Evolutionary conservation across 2,797 vertebrate species (phyloP), one percentile per base, ranked within the genome.

Genomic region (Harpagifer antarcticus): DNA sequence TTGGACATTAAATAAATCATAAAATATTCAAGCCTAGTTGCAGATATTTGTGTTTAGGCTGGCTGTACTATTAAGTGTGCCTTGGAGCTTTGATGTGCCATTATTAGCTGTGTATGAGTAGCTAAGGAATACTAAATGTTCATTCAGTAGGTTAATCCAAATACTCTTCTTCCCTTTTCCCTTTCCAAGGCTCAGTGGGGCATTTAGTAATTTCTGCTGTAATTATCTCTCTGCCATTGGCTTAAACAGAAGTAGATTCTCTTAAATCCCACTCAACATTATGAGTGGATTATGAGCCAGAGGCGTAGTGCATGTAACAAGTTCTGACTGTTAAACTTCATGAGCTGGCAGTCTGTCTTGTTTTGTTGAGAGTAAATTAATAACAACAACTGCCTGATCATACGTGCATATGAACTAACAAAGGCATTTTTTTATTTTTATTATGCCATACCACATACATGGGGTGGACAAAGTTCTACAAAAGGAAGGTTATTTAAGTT

Each of bases 211-310:
- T 90, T 90, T 88, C 83, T 76, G 82, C 83, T 80, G 77, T 91
- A 88, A 92, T 91, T 91, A 91, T 89, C 73, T 54, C 73, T 86
- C 82, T 83, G 55, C 77, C 64, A 72, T 85, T 90, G 83, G 84
- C 81, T 88, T 59, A 76, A 81, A 90, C 75, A 84, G 78, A 84
- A 77, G 86, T 76, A 86, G 78, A 90, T 89, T 90, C 74, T 78
- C 59, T 87, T 88, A 88, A 91, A 90, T 87, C 88, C 90, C 74
- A 70, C 85, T 91, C 85, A 88, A 78, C 73, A 82, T 85, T 85
- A 83, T 67, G 82, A 91, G 81, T 83, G 84, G 84, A 91, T 93
- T 90, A 89, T 85, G 76, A 86, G 74, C 86, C 75, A 76, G 56
- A 74, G 77, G 67, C 65, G 53, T 54, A 60, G 75, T 37, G 57